phyloP scores from a whole-genome alignment of 1,140 invertebrate species.

The Triops longicaudatus region DNA sequence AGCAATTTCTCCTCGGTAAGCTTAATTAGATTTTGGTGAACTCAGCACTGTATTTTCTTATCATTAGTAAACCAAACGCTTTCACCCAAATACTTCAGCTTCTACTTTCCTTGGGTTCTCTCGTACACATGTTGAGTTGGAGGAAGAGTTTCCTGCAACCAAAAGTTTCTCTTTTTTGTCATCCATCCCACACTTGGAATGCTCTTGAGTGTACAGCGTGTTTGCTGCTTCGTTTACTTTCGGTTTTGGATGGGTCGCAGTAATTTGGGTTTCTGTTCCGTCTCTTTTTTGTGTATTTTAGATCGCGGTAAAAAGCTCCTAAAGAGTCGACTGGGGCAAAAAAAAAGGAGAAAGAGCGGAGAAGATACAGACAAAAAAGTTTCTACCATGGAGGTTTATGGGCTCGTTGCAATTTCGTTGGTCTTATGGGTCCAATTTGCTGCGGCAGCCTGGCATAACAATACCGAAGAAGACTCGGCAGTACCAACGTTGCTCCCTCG shows the following conservation, averaged over 20 bases:
- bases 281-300: background rate
- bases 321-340: no score
- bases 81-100: no score
- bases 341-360: no score
- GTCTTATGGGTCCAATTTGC: conserved; percentile 11
- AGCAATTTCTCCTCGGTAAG: no score
- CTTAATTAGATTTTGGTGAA: no score
- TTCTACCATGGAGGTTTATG: background rate
- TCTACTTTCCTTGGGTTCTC: no score
- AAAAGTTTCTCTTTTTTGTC: no score
- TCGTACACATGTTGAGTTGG: no score
- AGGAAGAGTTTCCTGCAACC: no score
- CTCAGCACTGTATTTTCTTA: no score
- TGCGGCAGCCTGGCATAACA: conserved; percentile 5
- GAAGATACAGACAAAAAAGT: background rate
- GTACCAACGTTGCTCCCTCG: background rate
- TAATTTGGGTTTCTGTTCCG: conserved; percentile 1
- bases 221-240: background rate
- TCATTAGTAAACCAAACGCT: no score
- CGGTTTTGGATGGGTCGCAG: background rate
- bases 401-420: background rate
- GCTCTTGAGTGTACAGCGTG: background rate
- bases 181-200: no score
- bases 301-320: background rate
- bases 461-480: background rate